Evolutionary conservation across 2,888 invertebrate genomes (phyloP).

Genomic region (Phortica magna): DNA sequence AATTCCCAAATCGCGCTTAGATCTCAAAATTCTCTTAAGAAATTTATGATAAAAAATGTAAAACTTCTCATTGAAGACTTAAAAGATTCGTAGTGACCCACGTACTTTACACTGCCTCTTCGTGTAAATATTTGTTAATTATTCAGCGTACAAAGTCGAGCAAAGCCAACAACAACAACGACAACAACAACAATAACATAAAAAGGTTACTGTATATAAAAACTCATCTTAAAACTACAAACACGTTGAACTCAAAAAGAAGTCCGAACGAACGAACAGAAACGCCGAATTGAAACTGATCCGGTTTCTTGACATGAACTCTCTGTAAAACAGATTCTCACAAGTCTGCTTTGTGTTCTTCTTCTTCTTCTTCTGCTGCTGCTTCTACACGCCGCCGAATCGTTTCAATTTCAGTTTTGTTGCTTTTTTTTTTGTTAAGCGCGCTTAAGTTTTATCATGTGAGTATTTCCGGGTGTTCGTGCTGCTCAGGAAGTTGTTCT

Average conservation of each 20-base stretch:
- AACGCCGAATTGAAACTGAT: not conserved
- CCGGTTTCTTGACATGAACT: slow-evolving; percentile 25
- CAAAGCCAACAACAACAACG: not conserved
- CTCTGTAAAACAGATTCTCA: slow-evolving; percentile 2
- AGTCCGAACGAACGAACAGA: not conserved
- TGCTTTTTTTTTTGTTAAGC: not conserved
- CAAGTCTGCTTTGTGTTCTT: not conserved
- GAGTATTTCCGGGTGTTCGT: slow-evolving; percentile 5
- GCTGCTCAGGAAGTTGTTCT: slow-evolving; percentile 11
- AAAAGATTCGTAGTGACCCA: too few relatives aligned
- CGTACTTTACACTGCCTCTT: too few relatives aligned
- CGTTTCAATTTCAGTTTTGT: too few relatives aligned
- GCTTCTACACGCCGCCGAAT: not conserved
- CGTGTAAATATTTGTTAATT: not conserved
- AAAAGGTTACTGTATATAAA: not conserved
- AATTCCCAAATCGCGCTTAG: too few relatives aligned
- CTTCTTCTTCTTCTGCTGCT: not conserved
- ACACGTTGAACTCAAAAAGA: too few relatives aligned
- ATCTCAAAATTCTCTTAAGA: too few relatives aligned
- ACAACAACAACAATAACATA: too few relatives aligned
- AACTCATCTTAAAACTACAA: not conserved
- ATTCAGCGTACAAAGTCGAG: not conserved
- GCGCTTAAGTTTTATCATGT: not conserved
- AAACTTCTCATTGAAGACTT: too few relatives aligned
- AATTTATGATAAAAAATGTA: too few relatives aligned